phyloP scores from a whole-genome alignment of 2,113 vertebrate species.

The Alectura lathami region DNA sequence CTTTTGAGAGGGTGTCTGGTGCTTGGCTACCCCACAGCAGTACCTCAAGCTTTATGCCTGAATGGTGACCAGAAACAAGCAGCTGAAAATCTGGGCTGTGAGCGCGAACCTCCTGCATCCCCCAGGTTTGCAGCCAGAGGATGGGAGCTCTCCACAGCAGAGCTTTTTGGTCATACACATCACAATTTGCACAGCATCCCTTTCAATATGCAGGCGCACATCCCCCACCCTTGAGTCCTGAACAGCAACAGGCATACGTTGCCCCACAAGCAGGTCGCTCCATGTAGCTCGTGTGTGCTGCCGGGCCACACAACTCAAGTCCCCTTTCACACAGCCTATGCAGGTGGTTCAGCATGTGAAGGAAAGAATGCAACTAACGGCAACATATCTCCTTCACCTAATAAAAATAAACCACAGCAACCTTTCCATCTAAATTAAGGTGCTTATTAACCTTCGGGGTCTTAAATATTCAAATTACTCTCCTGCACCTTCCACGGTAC shows the following conservation, averaged over 20 bases:
- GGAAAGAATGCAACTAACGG: neutral
- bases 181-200: neutral
- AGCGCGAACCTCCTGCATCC: neutral
- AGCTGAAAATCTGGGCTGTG: neutral
- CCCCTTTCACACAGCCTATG: neutral
- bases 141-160: neutral
- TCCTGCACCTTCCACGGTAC: neutral
- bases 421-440: neutral
- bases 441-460: conserved; percentile 18
- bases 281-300: accelerated
- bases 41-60: neutral
- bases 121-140: neutral
- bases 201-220: neutral
- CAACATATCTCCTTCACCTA: neutral
- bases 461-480: conserved; percentile 13
- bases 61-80: neutral
- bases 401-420: conserved; percentile 32
- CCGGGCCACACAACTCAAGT: neutral
- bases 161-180: neutral
- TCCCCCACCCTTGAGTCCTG: neutral
- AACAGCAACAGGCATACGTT: neutral
- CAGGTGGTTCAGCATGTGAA: neutral
- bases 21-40: neutral
- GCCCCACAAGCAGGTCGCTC: neutral
- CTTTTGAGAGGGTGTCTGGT: neutral